Base-by-base conservation (phyloP, 1,140 invertebrate species). In the Caenorhabditis elegans region DNA sequence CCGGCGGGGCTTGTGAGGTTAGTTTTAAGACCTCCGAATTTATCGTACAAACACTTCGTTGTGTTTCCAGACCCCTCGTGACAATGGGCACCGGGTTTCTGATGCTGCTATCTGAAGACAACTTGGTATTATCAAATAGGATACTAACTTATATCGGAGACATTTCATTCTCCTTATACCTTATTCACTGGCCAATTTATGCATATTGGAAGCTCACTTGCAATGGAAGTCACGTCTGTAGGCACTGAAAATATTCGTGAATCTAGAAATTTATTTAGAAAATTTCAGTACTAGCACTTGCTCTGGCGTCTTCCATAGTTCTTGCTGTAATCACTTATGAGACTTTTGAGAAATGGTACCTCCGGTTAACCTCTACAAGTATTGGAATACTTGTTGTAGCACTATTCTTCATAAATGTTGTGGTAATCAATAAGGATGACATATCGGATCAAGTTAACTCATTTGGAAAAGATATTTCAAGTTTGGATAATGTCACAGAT, bases 401-500 rank as follows among this genome's bases (percentile, higher is more conserved):
- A 1, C 10, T 70, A 6, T 39, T 70, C 10, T 70, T 70, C 34
- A 5, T 70, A 31, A 70, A 70, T 39, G 34, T 70, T 8, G 60
- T 70, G 36, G 34, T 70, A 0, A 70, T 70, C 1, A 39, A 70
- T 22, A 70, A 70, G n/a, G 60, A 70, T 70, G 60, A 70, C 8
- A 70, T 70, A 1, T 19, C 31, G 17, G 60, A 70, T 39, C 60
- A 70, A 17, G 39, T 70, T 22, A n/a, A 70, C 17, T 43, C 34
- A 0, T 39, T 70, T 8, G 60, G 34, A 39, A 39, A n/a, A 10
- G 39, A 70, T 28, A 11, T 70, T 11, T 70, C 60, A 3, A 70
- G 26, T 70, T 28, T 70, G n/a, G 60, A 70, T 43, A 70, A 70
- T 70, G 60, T 70, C 1, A 70, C 60, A 43, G 60, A 70, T 22